Base-by-base conservation (phyloP, 2,797 vertebrate species). In the Serranus cabrilla region DNA sequence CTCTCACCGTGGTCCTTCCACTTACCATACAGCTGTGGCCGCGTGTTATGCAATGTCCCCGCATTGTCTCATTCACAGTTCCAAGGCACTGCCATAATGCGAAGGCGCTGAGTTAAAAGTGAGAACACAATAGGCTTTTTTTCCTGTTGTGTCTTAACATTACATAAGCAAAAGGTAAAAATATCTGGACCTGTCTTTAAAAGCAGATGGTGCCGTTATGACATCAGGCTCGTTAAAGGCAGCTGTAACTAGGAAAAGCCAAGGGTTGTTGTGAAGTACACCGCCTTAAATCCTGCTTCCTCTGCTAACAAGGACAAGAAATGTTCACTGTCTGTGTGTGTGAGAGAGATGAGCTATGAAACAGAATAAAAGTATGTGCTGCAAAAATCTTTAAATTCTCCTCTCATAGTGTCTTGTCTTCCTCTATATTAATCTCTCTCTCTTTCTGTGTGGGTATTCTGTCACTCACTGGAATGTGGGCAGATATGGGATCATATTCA, bases 401-500 rank as follows among this genome's bases (percentile, higher is more conserved):
- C 62, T 71, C 73, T 68, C 57, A 52, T 56, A 27, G 17, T 57
- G 42, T 60, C 31, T 74, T 25, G 18, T 68, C 65, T 76, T 56
- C 51, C 61, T 65, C 56, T 56, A 17, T 57, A 64, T 73, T 39
- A 61, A 37, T 77, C 56, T 80, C 71, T 76, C 80, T 60, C 71
- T 63, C 27, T 60, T 16, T 78, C 55, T 81, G 71, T 87, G 80
- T 76, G 83, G 74, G 73, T 77, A 74, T 40, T 88, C 83, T 85
- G 87, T 90, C 87, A 87, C 85, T 92, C 84, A 83, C 85, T 69
- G 71, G 83, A 73, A 90, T 89, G 83, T 86, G 88, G 83, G 91
- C 85, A 91, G 92, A 92, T 89, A 91, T 83, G 84, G 86, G 89
- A 93, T 94, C 92, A 90, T 87, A 89, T 93, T 94, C 91, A 90